Base-by-base conservation (phyloP, 2,113 vertebrate genomes). In the Nothoprocta perdicaria region DNA sequence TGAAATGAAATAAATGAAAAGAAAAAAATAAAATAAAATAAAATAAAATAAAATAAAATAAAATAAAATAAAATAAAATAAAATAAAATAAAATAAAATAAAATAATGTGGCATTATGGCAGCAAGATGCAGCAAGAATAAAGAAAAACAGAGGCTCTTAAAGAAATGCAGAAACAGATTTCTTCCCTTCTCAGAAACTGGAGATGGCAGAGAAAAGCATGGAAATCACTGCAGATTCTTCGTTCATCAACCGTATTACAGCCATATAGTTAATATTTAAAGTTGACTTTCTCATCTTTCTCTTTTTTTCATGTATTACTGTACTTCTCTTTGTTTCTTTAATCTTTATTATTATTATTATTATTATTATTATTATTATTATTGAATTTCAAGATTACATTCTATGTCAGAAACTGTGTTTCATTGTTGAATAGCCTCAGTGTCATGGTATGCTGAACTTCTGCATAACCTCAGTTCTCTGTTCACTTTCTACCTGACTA, bases 1-100 rank as follows among this genome's bases (percentile, higher is more conserved):
- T 17, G 18, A 8, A 18, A 46, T 9, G 19, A 74, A 61, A 17
- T 16, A n/a, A 19, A 4, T n/a, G n/a, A n/a, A n/a, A n/a, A n/a
- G n/a, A n/a, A n/a, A n/a, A n/a, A n/a, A n/a, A n/a, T 16, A n/a
- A 19, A 4, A 3, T 14, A 38, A 46, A 31, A 4, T 3, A n/a
- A 29, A 55, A 75, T 38, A 8, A 38, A 46, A 46, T 17, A 18
- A 8, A 18, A 46, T 9, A 19, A 71, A 61, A 17, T 16, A n/a
- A 14, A 4, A 3, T 14, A 38, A 43, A 31, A 4, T 3, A n/a
- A 27, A 55, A 75, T 38, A 46, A 46, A 46, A 46, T 17, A 46
- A 8, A 18, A 46, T 9, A 46, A 74, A 61, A 17, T 16, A 41
- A 19, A 4, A 3, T 14, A 41, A 4, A 41, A 4, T 3, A 38